A percentile compares a stretch with the other conserved stretches of the same genome.
Evolutionary conservation across 2,888 invertebrate genomes (phyloP).

Genomic region (Platycnemis pennipes): DNA sequence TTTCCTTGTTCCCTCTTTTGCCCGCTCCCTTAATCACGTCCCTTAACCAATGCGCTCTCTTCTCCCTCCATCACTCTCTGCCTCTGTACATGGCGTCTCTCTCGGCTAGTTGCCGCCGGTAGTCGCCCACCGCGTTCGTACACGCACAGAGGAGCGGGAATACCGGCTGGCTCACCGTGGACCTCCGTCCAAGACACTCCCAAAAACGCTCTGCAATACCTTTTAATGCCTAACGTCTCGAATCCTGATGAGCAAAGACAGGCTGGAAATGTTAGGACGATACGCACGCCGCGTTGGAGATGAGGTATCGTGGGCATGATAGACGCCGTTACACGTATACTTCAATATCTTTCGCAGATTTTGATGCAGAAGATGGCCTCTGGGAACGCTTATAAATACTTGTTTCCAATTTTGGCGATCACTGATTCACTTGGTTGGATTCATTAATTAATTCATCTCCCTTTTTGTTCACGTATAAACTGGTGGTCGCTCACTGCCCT

Average conservation of each 20-base stretch:
- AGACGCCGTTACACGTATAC: background rate
- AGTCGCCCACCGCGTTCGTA: background rate
- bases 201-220: background rate
- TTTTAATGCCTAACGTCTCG: background rate
- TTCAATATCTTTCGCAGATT: background rate
- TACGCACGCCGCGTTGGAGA: background rate
- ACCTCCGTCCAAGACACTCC: background rate
- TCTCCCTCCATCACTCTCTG: background rate
- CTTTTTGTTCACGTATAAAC: background rate
- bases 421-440: no score
- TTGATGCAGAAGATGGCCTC: no score
- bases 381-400: no score
- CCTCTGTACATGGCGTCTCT: background rate
- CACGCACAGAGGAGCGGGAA: no score
- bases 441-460: background rate
- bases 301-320: background rate
- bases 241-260: background rate
- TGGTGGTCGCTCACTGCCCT: background rate
- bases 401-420: no score
- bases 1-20: background rate
- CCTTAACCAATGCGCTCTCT: background rate
- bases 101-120: background rate
- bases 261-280: background rate
- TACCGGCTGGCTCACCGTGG: background rate
- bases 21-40: conserved; percentile 2